These are phyloP conservation scores for Erannis defoliaria DNA, from an alignment of 2,888 invertebrate species.

Conservation along the genomic window DNA sequence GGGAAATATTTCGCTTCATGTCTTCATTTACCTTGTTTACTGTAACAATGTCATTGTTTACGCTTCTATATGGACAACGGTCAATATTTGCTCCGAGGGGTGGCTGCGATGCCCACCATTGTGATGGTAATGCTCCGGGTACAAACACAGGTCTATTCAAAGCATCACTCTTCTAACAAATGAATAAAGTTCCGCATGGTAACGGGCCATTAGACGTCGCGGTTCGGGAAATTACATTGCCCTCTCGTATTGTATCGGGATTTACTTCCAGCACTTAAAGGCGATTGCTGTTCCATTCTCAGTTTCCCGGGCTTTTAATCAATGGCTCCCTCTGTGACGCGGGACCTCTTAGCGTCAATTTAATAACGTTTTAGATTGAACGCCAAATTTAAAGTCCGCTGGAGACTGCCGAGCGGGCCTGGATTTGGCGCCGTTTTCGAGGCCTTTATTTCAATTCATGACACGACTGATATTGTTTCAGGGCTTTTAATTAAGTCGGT, in stretches of 20 bases:
- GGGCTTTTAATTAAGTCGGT: conserved; percentile 29
- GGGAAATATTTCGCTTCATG: conserved; percentile 41
- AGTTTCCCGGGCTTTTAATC: conserved; percentile 66
- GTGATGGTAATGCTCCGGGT: conserved; percentile 59
- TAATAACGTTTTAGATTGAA: conserved; percentile 65
- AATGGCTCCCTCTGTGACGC: conserved; percentile 58
- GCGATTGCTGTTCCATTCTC: conserved; percentile 53
- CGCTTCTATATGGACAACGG: conserved; percentile 52
- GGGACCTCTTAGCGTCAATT: conserved; percentile 67
- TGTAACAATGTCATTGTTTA: conserved; percentile 53
- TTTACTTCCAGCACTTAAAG: conserved; percentile 59
- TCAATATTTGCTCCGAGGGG: conserved; percentile 61
- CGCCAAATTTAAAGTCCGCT: conserved; percentile 57
- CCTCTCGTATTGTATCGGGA: conserved; percentile 66
- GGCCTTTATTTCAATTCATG: conserved; percentile 37
- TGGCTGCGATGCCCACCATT: conserved; percentile 53
- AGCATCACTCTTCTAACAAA: conserved; percentile 48
- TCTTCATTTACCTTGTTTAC: conserved; percentile 50
- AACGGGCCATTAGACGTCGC: conserved; percentile 68
- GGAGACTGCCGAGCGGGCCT: conserved; percentile 23
- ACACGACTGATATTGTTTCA: conserved; percentile 37
- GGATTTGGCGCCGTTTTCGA: conserved; percentile 25
- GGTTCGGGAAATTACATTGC: conserved; percentile 67
- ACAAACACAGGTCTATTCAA: conserved; percentile 38
- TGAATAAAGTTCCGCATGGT: conserved; percentile 64